Conservation (phyloP, 1,140 invertebrate genomes). For the Bombus vancouverensis region DNA sequence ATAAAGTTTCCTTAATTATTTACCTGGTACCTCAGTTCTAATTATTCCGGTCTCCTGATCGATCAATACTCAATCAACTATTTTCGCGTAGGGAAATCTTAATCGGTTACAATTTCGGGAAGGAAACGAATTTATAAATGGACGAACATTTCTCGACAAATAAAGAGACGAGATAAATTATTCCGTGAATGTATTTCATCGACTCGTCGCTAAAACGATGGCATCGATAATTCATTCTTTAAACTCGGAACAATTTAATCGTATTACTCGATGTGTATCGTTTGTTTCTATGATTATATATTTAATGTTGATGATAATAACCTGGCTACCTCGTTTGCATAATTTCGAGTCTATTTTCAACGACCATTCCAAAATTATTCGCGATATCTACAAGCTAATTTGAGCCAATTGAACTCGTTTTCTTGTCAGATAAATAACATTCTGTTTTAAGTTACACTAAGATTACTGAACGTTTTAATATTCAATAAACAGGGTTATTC, state of each 20-base stretch:
- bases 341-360: not conserved
- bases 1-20: conserved; percentile 50
- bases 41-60: not conserved
- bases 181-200: not conserved
- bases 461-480: not conserved
- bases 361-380: not conserved
- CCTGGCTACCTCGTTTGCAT: not conserved
- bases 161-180: not conserved
- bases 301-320: not conserved
- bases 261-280: too few species aligned
- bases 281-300: not conserved
- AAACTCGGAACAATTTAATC: not conserved
- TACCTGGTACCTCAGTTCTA: not conserved
- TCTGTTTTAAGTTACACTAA: not conserved
- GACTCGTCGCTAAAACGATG: not conserved
- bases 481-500: not conserved
- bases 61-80: conserved; percentile 36
- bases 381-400: not conserved
- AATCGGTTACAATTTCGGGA: not conserved
- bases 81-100: conserved; percentile 12
- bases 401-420: not conserved
- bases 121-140: not conserved
- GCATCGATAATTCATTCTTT: not conserved
- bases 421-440: not conserved
- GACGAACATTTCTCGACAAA: not conserved